phyloP scores from a whole-genome alignment of 2,797 vertebrate genomes.

The Spinus pinus region DNA sequence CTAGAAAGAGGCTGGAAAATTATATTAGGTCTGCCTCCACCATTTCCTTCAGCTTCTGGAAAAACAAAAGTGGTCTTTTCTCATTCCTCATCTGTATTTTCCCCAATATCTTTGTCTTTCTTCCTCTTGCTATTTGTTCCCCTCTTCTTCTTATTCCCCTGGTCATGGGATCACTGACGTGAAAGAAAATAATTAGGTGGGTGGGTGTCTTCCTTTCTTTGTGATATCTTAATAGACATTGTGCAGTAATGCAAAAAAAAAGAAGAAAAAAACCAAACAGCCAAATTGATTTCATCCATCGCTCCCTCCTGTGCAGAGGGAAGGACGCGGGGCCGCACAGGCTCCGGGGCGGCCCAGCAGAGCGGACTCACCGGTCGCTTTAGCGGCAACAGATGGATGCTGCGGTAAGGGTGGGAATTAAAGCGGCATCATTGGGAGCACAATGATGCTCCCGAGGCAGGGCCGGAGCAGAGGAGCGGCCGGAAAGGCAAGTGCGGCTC shows the following conservation, averaged over 20 bases:
- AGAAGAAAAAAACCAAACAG: fast-evolving
- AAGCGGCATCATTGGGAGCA: fast-evolving
- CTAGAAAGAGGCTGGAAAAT: neutral
- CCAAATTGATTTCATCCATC: neutral
- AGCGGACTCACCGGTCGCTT: neutral
- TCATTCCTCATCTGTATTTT: fast-evolving
- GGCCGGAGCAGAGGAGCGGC: no score
- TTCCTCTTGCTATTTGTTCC: neutral
- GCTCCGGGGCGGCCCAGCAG: neutral
- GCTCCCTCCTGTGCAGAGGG: neutral
- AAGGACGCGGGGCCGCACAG: neutral
- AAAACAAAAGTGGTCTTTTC: neutral
- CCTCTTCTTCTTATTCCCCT: neutral
- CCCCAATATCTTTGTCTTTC: no score
- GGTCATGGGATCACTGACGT: fast-evolving
- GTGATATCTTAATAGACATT: neutral
- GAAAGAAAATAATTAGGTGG: neutral
- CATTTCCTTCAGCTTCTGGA: neutral
- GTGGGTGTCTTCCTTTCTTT: neutral
- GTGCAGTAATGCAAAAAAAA: neutral
- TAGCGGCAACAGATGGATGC: neutral
- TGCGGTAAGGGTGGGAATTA: no score
- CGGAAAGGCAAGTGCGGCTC: neutral
- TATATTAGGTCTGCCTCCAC: neutral
- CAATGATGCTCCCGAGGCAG: neutral